Percentiles rank a stretch among this genome's conserved stretches.
These are phyloP conservation scores for Microctonus hyperodae DNA, from an alignment of 2,888 invertebrate species.

Conservation along the genomic window DNA sequence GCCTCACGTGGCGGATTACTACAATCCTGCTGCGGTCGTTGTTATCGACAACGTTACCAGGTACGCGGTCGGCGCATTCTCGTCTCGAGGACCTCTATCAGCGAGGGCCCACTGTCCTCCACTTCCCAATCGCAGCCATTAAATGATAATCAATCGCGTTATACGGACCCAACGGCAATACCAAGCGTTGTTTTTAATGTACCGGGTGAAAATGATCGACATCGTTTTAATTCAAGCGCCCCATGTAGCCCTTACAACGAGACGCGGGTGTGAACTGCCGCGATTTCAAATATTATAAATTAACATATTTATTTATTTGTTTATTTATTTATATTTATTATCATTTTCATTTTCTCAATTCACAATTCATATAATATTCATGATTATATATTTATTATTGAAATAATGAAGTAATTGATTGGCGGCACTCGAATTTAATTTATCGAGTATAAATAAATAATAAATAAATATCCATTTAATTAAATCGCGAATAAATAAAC, in stretches of 20 bases:
- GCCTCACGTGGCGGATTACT: slow-evolving; percentile 74
- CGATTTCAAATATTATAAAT: background rate
- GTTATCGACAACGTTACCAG: slow-evolving; percentile 90
- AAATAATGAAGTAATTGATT: background rate
- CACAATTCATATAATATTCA: background rate
- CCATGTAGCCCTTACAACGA: slow-evolving; percentile 59
- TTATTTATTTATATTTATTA: background rate
- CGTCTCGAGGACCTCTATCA: slow-evolving; percentile 59
- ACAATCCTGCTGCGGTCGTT: slow-evolving; percentile 83
- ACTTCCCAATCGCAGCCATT: slow-evolving; percentile 53
- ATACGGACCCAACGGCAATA: slow-evolving; percentile 53
- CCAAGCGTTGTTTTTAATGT: slow-evolving; percentile 60
- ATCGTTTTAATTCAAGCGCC: slow-evolving; percentile 42
- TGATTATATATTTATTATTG: background rate
- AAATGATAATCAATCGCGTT: slow-evolving; percentile 41
- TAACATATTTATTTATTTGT: background rate
- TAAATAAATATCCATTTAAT: background rate
- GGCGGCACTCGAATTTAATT: background rate
- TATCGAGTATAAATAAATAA: background rate
- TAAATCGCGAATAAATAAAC: background rate
- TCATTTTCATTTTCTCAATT: background rate
- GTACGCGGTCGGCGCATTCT: slow-evolving; percentile 67
- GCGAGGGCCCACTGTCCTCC: slow-evolving; percentile 58
- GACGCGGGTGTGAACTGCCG: slow-evolving; percentile 56
- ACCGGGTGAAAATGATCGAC: slow-evolving; percentile 53